A percentile compares a stretch with the other conserved stretches of the same genome.
phyloP scores from a whole-genome alignment of 2,888 invertebrate species.

The Drosophila mettleri region DNA sequence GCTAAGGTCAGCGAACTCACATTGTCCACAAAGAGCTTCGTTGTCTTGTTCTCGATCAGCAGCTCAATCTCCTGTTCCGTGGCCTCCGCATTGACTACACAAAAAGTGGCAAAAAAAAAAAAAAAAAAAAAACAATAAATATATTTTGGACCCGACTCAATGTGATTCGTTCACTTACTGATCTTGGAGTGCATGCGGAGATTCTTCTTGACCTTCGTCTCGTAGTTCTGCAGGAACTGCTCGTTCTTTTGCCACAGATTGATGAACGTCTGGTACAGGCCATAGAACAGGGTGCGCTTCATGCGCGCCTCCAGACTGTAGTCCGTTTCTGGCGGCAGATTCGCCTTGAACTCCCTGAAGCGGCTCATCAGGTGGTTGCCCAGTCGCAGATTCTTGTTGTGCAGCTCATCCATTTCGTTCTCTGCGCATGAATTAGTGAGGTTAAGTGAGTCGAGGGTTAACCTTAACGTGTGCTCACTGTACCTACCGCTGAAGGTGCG shows the following conservation, averaged over 20 bases:
- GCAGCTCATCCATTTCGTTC: conserved; percentile 83
- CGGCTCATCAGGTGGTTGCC: conserved; percentile 83
- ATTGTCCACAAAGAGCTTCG: conserved; percentile 85
- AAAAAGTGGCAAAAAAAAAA: background rate
- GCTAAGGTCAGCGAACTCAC: conserved; percentile 75
- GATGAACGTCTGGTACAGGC: conserved; percentile 83
- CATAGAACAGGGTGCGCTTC: conserved; percentile 84
- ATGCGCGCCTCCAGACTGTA: conserved; percentile 84
- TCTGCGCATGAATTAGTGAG: too few species aligned
- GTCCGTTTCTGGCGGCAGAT: conserved; percentile 80
- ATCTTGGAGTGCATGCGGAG: conserved; percentile 84
- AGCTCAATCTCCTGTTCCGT: conserved; percentile 85
- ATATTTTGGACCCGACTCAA: too few species aligned
- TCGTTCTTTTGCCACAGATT: conserved; percentile 84
- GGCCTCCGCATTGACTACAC: conserved; percentile 83
- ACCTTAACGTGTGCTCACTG: conserved; percentile 8
- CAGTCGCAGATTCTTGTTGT: conserved; percentile 82
- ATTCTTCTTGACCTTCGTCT: conserved; percentile 84
- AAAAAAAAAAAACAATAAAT: too few species aligned
- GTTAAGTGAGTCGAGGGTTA: too few species aligned
- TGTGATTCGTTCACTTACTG: conserved; percentile 74
- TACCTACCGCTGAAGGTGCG: conserved; percentile 82
- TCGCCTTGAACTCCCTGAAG: conserved; percentile 82
- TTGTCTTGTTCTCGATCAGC: conserved; percentile 83
- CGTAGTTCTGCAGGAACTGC: conserved; percentile 82